phyloP scores from a whole-genome alignment of 2,888 invertebrate genomes.

The Microctonus aethiopoides region DNA sequence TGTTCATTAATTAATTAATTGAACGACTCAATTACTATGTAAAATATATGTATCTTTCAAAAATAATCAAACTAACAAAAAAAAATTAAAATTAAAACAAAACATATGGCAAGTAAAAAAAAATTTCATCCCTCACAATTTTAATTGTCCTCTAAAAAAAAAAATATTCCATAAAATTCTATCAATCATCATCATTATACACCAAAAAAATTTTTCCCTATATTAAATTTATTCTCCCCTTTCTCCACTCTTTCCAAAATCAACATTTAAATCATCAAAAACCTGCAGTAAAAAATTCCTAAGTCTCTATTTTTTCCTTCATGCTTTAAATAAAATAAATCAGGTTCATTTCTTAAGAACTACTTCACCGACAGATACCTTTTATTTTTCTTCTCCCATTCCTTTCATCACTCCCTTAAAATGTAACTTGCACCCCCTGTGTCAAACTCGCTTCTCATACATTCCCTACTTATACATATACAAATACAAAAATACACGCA shows the following conservation, averaged over 20 bases:
- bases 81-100: not conserved
- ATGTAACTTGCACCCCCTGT: not conserved
- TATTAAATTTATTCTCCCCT: too few relatives aligned
- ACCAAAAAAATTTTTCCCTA: too few relatives aligned
- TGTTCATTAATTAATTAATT: slow-evolving; percentile 18
- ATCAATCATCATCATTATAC: too few relatives aligned
- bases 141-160: too few relatives aligned
- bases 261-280: not conserved
- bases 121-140: not conserved
- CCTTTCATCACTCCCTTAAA: too few relatives aligned
- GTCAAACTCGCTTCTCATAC: too few relatives aligned
- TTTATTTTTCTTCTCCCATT: too few relatives aligned
- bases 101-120: not conserved
- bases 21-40: slow-evolving; percentile 2
- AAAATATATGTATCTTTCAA: slow-evolving; percentile 10
- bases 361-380: not conserved
- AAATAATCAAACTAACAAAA: slow-evolving; percentile 2
- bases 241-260: too few relatives aligned
- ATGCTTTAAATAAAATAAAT: too few relatives aligned
- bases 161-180: too few relatives aligned
- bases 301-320: not conserved
- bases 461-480: not conserved
- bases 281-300: not conserved
- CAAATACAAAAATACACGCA: not conserved
- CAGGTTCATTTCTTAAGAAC: slow-evolving; percentile 3